Percentiles rank a stretch among this genome's conserved stretches.
Evolutionary conservation across 30 jellyfish, hydroid and myxozoan genomes (phyloP).

Genomic region (Aurelia aurita): DNA sequence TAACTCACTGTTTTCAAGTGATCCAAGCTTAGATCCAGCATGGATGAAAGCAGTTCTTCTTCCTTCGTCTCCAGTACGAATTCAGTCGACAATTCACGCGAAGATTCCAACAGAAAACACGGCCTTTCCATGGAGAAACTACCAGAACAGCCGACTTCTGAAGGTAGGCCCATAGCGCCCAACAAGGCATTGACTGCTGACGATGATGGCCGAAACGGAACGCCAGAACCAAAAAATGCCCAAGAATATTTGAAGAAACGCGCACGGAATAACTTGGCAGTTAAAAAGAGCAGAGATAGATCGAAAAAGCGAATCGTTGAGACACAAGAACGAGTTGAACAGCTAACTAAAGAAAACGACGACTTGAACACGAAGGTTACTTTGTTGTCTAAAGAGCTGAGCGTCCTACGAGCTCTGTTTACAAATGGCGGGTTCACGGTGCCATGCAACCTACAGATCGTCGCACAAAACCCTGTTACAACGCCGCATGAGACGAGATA

Average conservation of each 20-base stretch:
- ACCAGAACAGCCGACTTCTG: no score
- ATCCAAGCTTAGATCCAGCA: neutral
- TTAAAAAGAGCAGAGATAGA: conserved; percentile 92
- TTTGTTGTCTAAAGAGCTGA: conserved; percentile 86
- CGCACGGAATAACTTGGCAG: conserved; percentile 93
- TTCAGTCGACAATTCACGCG: conserved; percentile 8
- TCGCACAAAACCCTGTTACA: conserved; percentile 63
- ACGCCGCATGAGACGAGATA: conserved; percentile 3
- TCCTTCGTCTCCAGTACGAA: conserved; percentile 34
- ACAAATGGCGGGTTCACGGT: conserved; percentile 97
- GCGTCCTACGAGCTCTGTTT: conserved; percentile 91
- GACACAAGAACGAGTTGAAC: conserved; percentile 96
- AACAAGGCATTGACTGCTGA: no score
- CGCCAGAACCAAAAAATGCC: conserved; percentile 17
- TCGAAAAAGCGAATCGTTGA: conserved; percentile 88
- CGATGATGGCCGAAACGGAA: no score
- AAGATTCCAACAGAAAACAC: no score
- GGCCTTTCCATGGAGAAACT: no score
- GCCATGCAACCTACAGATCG: conserved; percentile 89
- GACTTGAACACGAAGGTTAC: conserved; percentile 91
- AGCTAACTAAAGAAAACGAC: conserved; percentile 87
- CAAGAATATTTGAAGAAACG: conserved; percentile 87
- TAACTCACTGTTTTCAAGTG: neutral
- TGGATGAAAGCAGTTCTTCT: conserved; percentile 25
- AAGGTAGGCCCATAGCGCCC: no score